Evolutionary conservation across 2,888 invertebrate species (phyloP).

Genomic region (Halocaridina rubra): DNA sequence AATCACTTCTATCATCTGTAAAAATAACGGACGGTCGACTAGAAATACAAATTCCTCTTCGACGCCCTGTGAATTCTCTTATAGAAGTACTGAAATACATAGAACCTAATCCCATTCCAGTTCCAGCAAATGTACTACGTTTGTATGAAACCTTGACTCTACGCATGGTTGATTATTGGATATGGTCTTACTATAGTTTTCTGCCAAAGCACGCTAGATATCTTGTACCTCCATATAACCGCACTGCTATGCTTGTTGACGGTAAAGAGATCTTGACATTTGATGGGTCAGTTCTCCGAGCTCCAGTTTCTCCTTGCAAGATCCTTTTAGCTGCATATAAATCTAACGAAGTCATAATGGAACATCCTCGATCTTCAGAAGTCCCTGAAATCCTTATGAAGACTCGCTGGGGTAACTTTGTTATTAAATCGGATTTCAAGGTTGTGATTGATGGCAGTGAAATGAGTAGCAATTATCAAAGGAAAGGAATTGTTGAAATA

Average conservation of each 20-base stretch:
- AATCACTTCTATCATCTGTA: background rate
- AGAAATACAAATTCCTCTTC: background rate
- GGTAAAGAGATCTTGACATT: slow-evolving; percentile 40
- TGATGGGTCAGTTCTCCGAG: slow-evolving; percentile 28
- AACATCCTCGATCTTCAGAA: slow-evolving; percentile 9
- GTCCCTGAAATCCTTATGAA: slow-evolving; percentile 7
- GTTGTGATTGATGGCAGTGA: slow-evolving; percentile 11
- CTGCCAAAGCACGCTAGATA: background rate
- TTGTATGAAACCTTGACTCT: background rate
- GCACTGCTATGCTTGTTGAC: slow-evolving; percentile 23
- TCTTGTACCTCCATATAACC: background rate
- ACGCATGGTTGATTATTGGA: background rate
- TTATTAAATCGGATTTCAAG: slow-evolving; percentile 18
- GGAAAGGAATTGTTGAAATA: background rate
- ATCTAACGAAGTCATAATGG: slow-evolving; percentile 10
- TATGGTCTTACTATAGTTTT: slow-evolving; percentile 18
- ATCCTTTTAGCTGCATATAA: slow-evolving; percentile 12
- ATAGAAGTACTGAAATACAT: background rate
- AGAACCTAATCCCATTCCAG: background rate
- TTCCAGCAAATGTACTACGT: background rate
- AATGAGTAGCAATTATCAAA: background rate
- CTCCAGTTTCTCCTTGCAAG: slow-evolving; percentile 26
- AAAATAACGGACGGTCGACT: background rate
- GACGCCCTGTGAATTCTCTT: slow-evolving; percentile 12
- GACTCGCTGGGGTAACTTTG: background rate